Evolutionary conservation across 2,888 invertebrate species (phyloP).

Genomic region (Stomorhina lunata): DNA sequence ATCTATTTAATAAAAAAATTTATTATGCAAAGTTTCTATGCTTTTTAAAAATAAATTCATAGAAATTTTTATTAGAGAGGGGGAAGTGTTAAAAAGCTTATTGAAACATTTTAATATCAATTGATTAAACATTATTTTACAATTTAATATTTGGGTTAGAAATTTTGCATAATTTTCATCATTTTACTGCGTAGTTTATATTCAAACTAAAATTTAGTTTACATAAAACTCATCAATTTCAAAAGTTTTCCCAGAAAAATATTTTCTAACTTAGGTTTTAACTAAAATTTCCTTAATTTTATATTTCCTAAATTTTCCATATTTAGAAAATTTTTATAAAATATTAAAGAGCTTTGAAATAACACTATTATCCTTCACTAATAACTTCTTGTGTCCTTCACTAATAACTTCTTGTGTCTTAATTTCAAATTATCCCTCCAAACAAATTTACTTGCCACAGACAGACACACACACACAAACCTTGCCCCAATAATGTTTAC

Average conservation of each 20-base stretch:
- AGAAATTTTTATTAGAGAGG: not conserved
- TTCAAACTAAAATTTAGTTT: too few species aligned
- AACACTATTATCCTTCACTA: too few species aligned
- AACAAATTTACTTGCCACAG: not conserved
- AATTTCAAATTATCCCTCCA: too few species aligned
- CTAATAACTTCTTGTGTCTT: not conserved
- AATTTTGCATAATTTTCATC: not conserved
- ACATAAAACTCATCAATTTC: too few species aligned
- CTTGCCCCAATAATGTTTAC: not conserved
- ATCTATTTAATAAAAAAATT: not conserved
- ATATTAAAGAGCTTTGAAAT: too few species aligned
- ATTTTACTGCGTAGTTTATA: too few species aligned
- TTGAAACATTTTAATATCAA: not conserved
- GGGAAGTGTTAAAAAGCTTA: not conserved
- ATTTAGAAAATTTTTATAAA: too few species aligned
- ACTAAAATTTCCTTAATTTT: too few species aligned
- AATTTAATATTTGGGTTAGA: not conserved
- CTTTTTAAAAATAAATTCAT: not conserved
- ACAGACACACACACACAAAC: not conserved
- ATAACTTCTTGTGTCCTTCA: too few species aligned
- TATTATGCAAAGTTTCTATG: not conserved
- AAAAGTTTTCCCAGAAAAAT: too few species aligned
- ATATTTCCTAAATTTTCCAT: too few species aligned
- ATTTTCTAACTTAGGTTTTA: too few species aligned
- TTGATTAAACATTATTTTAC: not conserved